Conservation (phyloP, 2,113 vertebrate genomes). For the Leuciscus idus region DNA sequence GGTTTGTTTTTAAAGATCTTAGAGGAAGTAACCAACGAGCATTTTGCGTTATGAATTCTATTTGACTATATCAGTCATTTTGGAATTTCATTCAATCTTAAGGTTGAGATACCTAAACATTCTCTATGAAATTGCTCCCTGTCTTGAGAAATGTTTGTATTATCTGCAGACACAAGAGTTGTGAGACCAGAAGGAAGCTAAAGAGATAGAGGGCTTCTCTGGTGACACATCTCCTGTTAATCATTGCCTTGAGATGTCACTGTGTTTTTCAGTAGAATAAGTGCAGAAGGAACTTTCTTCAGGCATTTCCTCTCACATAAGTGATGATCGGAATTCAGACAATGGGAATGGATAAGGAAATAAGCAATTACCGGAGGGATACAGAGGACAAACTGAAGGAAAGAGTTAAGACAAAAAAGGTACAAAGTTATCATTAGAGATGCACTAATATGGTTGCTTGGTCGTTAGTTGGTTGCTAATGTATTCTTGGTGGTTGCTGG, state of each 20-base stretch:
- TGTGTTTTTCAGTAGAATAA: conserved; percentile 52
- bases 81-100: not conserved
- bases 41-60: not conserved
- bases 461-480: not conserved
- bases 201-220: conserved; percentile 38
- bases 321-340: conserved; percentile 31
- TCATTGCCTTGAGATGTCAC: conserved; percentile 56
- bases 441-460: not conserved
- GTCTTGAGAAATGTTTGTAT: not conserved
- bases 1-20: conserved; percentile 9
- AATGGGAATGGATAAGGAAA: conserved; percentile 7
- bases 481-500: not conserved
- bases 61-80: not conserved
- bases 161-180: conserved; percentile 21
- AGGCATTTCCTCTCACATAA: conserved; percentile 29
- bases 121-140: not conserved
- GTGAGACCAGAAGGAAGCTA: conserved; percentile 42
- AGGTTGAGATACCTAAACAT: not conserved
- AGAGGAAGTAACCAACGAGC: not conserved
- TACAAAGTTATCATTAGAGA: not conserved
- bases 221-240: conserved; percentile 52
- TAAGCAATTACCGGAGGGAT: not conserved
- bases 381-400: not conserved
- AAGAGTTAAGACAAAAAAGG: not conserved
- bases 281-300: conserved; percentile 19